Conservation (phyloP, 2,888 invertebrate genomes). For the Mesorhabditis spiculigera region DNA sequence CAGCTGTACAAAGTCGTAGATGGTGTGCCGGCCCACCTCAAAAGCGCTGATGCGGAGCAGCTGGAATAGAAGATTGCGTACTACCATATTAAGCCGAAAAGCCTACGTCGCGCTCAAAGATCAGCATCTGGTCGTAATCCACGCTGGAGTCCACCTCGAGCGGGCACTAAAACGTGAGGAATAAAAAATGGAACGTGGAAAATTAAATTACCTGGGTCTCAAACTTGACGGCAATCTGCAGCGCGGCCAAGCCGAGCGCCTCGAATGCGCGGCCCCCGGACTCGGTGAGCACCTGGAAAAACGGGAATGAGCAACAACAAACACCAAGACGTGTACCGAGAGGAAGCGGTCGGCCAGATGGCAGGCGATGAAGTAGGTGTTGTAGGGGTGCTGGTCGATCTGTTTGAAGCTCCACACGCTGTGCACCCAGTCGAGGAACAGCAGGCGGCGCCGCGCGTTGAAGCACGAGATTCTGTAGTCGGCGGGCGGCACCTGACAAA, state of each 20-base stretch:
- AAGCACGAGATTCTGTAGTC: background rate
- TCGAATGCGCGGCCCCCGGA: background rate
- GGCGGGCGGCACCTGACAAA: background rate
- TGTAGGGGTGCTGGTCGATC: background rate
- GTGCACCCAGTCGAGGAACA: background rate
- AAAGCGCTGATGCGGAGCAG: too few relatives aligned
- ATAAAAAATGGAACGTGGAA: background rate
- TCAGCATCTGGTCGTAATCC: too few relatives aligned
- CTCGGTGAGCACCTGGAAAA: too few relatives aligned
- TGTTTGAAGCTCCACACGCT: background rate
- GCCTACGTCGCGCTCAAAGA: too few relatives aligned
- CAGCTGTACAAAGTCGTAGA: too few relatives aligned
- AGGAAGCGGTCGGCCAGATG: conserved; percentile 1
- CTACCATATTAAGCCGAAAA: too few relatives aligned
- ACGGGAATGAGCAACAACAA: background rate
- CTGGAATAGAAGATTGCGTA: too few relatives aligned
- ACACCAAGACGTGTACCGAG: background rate
- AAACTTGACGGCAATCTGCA: background rate
- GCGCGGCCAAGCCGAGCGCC: background rate
- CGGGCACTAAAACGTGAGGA: background rate
- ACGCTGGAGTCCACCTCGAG: background rate
- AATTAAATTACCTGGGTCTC: conserved; percentile 1
- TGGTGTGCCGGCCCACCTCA: too few relatives aligned
- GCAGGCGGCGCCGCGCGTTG: background rate
- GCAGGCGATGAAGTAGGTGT: background rate